Base-by-base conservation (phyloP, 1,140 invertebrate species). In the Drosophila parabipectinata region DNA sequence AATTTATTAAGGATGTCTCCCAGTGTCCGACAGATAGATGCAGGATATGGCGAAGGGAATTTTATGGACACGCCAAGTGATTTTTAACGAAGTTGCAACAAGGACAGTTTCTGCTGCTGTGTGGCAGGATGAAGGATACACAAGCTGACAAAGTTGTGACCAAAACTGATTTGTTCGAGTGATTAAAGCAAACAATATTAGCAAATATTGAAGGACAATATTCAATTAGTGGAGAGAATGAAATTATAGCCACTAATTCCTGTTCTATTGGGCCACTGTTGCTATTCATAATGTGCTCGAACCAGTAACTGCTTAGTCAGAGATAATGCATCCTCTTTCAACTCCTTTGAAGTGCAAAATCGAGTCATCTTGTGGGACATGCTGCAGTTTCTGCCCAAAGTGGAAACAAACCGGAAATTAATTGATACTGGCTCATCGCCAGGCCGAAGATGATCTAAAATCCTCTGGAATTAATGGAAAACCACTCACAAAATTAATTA, bases 401-500 rank as follows among this genome's bases (percentile, higher is more conserved):
- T 10, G 15, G 58, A 54, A 39, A 44, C 64, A 15, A 48, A 45
- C 47, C 56, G 50, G 75, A 80, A 80, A 84, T 84, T 85, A 79
- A 84, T 84, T 73, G 80, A 73, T 76, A 79, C 79, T 52, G 18
- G 59, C 53, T 68, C 51, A 45, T 68, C 39, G 12, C 28, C 51
- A 41, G 28, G 32, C 32, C 48, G 45, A 45, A 34, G 53, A 57
- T 64, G 55, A 59, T 74, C 71, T 63, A 57, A 60, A 77, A 56
- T 56, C 60, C 37, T 41, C 32, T 37, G 48, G 71, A 84, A 84
- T 79, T 79, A 77, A 84, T 84, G 62, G 82, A 66, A 56, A 68
- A 59, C 56, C 68, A 76, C 60, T 68, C 59, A 47, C 55, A 60
- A 72, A 76, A 83, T 83, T 66, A 69, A 79, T 82, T 77, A 77